These are phyloP conservation scores for Neuroterus valhalla DNA, from an alignment of 1,140 invertebrate genomes.

Conservation along the genomic window DNA sequence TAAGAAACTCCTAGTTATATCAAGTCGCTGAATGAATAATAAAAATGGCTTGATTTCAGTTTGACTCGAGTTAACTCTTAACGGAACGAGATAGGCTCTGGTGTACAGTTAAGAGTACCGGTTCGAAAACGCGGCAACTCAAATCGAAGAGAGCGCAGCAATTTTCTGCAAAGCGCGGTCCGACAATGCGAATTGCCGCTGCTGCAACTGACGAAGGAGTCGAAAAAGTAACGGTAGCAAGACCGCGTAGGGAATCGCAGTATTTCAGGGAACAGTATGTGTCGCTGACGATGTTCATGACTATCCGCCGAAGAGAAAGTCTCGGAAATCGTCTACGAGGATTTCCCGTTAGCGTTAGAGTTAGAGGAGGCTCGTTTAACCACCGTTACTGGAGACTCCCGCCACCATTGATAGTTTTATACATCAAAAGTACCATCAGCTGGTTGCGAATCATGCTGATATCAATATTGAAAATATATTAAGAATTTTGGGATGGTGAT, in stretches of 20 bases:
- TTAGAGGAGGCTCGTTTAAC: slow-evolving; percentile 15
- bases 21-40: slow-evolving; percentile 12
- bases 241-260: neutral
- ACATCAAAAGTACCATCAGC: neutral
- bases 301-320: slow-evolving; percentile 24
- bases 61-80: neutral
- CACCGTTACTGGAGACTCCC: slow-evolving; percentile 20
- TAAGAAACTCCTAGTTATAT: slow-evolving; percentile 15
- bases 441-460: neutral
- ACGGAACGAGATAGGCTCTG: slow-evolving; percentile 33
- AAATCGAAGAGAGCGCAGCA: slow-evolving; percentile 61
- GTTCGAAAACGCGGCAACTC: slow-evolving; percentile 64
- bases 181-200: neutral
- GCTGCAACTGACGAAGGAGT: slow-evolving; percentile 5
- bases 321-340: slow-evolving; percentile 25
- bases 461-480: neutral
- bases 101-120: slow-evolving; percentile 67
- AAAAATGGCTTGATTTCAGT: slow-evolving; percentile 19
- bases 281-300: slow-evolving; percentile 3
- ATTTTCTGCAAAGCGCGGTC: slow-evolving; percentile 41
- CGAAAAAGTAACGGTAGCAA: no score
- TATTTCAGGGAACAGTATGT: no score
- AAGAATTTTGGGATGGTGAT: no score
- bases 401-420: neutral
- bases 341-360: slow-evolving; percentile 27